Percentiles rank a stretch among this genome's conserved stretches.
phyloP scores from a whole-genome alignment of 2,113 vertebrate species.

The Neotragus moschatus region DNA sequence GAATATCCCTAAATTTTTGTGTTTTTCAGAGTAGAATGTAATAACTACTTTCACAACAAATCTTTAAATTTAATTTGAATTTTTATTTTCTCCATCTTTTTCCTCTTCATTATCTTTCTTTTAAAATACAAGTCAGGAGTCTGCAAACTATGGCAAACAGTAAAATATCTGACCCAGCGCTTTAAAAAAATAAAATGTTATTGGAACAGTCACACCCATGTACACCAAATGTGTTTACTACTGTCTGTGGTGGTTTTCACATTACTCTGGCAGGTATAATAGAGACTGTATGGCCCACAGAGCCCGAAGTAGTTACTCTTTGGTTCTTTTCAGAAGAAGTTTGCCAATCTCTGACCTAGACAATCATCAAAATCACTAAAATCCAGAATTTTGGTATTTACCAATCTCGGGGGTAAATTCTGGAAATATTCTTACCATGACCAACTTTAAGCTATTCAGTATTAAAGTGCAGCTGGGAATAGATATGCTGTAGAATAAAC shows the following conservation, averaged over 20 bases:
- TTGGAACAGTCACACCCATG: background rate
- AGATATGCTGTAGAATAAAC: fast-evolving
- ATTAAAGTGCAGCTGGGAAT: background rate
- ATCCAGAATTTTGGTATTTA: background rate
- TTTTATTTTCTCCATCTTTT: background rate
- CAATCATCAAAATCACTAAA: background rate
- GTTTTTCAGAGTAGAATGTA: background rate
- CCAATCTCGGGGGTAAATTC: background rate
- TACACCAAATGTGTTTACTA: background rate
- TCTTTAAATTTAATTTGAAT: background rate
- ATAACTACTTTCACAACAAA: background rate
- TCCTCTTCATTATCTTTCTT: background rate
- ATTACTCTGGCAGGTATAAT: background rate
- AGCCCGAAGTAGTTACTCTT: background rate
- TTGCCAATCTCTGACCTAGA: background rate
- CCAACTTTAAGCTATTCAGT: background rate
- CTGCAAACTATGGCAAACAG: background rate
- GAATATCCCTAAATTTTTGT: background rate
- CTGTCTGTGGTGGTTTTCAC: background rate
- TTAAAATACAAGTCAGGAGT: background rate
- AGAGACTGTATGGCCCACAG: background rate
- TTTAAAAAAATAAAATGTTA: background rate
- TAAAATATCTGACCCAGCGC: background rate
- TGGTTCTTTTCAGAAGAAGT: background rate
- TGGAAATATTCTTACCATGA: background rate